Evolutionary conservation across 2,888 invertebrate species (phyloP).

Genomic region (Uropetala carovei): DNA sequence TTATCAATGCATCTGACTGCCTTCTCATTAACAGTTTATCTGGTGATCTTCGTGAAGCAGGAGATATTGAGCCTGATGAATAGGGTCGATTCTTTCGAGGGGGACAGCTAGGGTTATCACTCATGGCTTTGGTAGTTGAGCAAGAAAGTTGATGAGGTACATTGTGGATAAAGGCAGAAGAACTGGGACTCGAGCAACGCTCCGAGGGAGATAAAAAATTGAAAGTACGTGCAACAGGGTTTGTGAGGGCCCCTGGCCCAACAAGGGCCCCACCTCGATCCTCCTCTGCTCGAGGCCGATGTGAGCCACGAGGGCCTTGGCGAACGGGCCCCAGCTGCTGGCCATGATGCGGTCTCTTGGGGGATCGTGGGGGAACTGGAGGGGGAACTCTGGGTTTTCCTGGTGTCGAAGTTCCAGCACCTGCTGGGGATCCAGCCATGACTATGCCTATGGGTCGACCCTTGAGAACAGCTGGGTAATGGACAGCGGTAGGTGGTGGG

Average conservation of each 20-base stretch:
- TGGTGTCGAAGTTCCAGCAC: conserved; percentile 74
- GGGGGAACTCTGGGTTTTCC: conserved; percentile 85
- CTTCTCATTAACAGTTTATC: neutral
- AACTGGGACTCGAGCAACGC: conserved; percentile 43
- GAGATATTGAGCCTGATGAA: neutral
- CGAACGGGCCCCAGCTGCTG: conserved; percentile 47
- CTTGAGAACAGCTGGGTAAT: conserved; percentile 86
- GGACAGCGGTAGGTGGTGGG: conserved; percentile 77
- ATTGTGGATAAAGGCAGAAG: neutral
- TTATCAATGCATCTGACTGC: neutral
- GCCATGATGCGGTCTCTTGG: conserved; percentile 74
- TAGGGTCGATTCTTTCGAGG: conserved; percentile 31
- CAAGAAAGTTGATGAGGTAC: conserved; percentile 22
- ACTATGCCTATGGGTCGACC: conserved; percentile 74
- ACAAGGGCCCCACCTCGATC: conserved; percentile 56
- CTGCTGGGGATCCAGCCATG: conserved; percentile 69
- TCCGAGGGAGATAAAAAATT: conserved; percentile 52
- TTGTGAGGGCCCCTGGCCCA: conserved; percentile 59
- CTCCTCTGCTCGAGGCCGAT: conserved; percentile 51
- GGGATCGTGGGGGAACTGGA: conserved; percentile 91
- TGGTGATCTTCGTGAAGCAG: neutral
- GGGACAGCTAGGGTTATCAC: conserved; percentile 22
- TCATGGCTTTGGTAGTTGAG: conserved; percentile 13
- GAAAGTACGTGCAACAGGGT: conserved; percentile 58
- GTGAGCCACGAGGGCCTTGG: conserved; percentile 49